Percentiles rank a stretch among this genome's conserved stretches.
These are phyloP conservation scores for Pionites leucogaster DNA, from an alignment of 2,113 vertebrate species.

Conservation along the genomic window DNA sequence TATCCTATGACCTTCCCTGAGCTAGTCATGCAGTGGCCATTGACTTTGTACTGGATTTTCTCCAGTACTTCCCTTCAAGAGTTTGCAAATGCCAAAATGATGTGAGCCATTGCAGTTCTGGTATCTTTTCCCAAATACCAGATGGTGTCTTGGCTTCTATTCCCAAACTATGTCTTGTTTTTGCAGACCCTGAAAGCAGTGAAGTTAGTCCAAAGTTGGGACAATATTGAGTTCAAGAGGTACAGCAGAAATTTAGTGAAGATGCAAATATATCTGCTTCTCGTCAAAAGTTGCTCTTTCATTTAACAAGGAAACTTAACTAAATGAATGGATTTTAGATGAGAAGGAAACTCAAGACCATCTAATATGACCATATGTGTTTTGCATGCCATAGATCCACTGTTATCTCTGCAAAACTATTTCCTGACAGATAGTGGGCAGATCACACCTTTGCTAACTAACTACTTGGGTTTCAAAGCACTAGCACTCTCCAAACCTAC, in stretches of 20 bases:
- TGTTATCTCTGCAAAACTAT: constrained; percentile 43
- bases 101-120: background rate
- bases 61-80: constrained; percentile 5
- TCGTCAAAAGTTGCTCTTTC: background rate
- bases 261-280: constrained; percentile 2
- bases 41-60: background rate
- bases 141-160: constrained; percentile 13
- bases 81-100: constrained; percentile 18
- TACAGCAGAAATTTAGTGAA: background rate
- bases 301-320: background rate
- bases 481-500: background rate
- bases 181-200: background rate
- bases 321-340: constrained; percentile 48
- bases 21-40: background rate
- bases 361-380: constrained; percentile 7
- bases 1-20: background rate
- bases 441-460: background rate
- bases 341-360: background rate
- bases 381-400: background rate
- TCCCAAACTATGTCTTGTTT: background rate
- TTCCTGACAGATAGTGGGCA: constrained; percentile 25
- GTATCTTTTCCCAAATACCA: constrained; percentile 24
- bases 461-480: background rate
- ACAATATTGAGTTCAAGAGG: background rate
- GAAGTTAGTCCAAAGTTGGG: background rate